Percentiles rank a stretch among this genome's conserved stretches.
phyloP scores from a whole-genome alignment of 2,113 vertebrate genomes.

The Chlorocebus sabaeus region DNA sequence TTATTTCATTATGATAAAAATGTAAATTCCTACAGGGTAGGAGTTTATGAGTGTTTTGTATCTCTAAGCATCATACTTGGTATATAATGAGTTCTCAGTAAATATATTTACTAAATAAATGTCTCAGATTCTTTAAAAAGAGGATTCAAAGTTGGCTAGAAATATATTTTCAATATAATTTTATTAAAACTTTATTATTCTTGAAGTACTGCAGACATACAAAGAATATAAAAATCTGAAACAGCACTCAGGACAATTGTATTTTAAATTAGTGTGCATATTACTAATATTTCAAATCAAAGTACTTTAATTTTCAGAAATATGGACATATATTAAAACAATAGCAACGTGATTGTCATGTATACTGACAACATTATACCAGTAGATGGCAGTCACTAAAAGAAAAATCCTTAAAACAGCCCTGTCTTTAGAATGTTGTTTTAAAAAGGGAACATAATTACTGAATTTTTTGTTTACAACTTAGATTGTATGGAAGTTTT shows the following conservation, averaged over 20 bases:
- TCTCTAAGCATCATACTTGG: not conserved
- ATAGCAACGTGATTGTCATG: not conserved
- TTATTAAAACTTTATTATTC: not conserved
- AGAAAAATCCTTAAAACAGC: slow-evolving; percentile 1
- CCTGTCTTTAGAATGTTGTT: not conserved
- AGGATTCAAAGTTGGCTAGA: not conserved
- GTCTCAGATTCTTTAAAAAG: not conserved
- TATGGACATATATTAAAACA: not conserved
- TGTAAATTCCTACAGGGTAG: not conserved
- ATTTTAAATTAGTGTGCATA: not conserved
- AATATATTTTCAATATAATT: not conserved
- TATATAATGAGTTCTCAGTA: not conserved
- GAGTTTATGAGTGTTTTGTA: not conserved
- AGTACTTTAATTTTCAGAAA: not conserved
- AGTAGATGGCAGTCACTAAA: slow-evolving; percentile 60
- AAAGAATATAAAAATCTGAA: not conserved
- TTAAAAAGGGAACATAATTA: not conserved
- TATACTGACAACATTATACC: not conserved
- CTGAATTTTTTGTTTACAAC: not conserved
- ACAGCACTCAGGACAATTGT: not conserved
- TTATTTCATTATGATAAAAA: not conserved
- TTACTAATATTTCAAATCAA: not conserved
- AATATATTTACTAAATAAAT: not conserved
- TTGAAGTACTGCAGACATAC: not conserved
- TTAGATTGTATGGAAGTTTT: not conserved